Conservation (phyloP, 2,797 vertebrate species). For the Rhinella marina region DNA sequence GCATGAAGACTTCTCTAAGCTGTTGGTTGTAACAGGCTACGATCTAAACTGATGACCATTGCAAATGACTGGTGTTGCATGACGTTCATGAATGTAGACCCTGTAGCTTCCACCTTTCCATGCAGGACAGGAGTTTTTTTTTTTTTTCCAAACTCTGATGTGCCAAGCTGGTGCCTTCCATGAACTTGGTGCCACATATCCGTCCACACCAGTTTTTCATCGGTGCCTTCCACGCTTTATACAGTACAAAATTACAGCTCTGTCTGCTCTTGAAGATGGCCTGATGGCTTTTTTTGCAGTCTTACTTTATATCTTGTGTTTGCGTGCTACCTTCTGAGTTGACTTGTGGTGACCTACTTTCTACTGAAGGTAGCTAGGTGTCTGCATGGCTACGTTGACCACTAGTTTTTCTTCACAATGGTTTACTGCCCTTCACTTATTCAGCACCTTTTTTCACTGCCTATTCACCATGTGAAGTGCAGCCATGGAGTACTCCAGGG, state of each 20-base stretch:
- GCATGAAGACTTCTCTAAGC: not conserved
- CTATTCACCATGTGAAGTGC: not conserved
- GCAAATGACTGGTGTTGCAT: not conserved
- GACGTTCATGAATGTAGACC: not conserved
- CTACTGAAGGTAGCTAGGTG: not conserved
- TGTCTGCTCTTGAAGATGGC: not conserved
- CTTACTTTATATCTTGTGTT: not conserved
- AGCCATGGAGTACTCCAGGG: not conserved
- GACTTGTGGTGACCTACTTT: not conserved
- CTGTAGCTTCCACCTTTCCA: not conserved
- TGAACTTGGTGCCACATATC: conserved; percentile 24
- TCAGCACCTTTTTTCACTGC: not conserved
- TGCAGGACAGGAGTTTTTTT: not conserved
- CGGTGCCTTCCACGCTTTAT: conserved; percentile 32
- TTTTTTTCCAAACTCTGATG: conserved; percentile 11
- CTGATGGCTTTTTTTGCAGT: not conserved
- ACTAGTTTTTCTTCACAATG: not conserved
- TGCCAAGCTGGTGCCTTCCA: conserved; percentile 42
- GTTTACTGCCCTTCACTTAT: not conserved
- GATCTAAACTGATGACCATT: not conserved
- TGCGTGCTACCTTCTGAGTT: not conserved
- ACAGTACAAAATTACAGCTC: not conserved
- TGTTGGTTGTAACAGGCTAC: conserved; percentile 3
- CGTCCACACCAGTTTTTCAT: conserved; percentile 4
- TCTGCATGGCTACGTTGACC: not conserved